phyloP scores from a whole-genome alignment of 2,888 invertebrate species.

The Pristionchus mayeri region DNA sequence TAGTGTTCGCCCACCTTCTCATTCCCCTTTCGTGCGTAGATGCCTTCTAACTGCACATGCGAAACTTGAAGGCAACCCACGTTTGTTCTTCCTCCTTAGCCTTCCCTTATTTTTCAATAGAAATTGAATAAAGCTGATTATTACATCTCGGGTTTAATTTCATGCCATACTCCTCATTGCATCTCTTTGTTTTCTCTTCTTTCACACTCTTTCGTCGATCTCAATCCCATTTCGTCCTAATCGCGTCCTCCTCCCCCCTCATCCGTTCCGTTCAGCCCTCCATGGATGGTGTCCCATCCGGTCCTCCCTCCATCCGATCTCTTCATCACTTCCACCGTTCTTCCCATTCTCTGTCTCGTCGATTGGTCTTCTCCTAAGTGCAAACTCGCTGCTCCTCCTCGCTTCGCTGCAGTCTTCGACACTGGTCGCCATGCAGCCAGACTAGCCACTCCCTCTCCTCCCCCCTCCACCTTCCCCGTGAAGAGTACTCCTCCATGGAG shows the following conservation, averaged over 20 bases:
- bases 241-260: background rate
- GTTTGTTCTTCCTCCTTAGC: too few species aligned
- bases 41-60: background rate
- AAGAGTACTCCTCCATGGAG: slow-evolving; percentile 47
- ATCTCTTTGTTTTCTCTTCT: background rate
- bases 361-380: slow-evolving; percentile 74
- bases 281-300: slow-evolving; percentile 44
- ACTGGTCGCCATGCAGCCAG: slow-evolving; percentile 35
- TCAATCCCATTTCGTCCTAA: background rate
- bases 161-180: background rate
- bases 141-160: too few species aligned
- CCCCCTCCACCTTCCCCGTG: slow-evolving; percentile 19
- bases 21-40: background rate
- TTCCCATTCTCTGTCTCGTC: slow-evolving; percentile 73
- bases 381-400: slow-evolving; percentile 68
- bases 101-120: too few species aligned
- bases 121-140: too few species aligned
- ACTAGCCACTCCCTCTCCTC: slow-evolving; percentile 38
- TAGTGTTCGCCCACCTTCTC: background rate
- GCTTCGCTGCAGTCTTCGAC: slow-evolving; percentile 56
- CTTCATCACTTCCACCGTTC: slow-evolving; percentile 63
- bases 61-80: background rate
- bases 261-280: background rate
- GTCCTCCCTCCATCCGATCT: background rate
- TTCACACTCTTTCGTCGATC: background rate